Conservation (phyloP, 2,888 invertebrate species). For the Lacanobia oleracea region DNA sequence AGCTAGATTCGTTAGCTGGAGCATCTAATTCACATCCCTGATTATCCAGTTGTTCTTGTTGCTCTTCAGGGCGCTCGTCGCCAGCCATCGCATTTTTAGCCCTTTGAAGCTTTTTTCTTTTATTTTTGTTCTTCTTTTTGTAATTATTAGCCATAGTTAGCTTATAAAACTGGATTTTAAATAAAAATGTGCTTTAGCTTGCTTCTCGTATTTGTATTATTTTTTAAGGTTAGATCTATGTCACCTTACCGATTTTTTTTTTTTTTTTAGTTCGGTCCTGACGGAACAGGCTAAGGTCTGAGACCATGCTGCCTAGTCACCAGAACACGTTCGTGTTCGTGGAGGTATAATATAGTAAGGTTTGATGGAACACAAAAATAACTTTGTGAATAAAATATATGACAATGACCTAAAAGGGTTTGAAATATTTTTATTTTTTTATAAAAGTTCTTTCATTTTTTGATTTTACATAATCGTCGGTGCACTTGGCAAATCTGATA, state of each 20-base stretch:
- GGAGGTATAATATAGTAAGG: too few species aligned
- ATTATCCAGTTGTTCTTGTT: conserved; percentile 56
- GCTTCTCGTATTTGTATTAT: conserved; percentile 8
- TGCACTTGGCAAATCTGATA: too few species aligned
- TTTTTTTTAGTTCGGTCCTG: too few species aligned
- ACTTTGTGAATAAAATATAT: neutral
- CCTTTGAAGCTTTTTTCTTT: conserved; percentile 64
- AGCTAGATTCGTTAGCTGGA: conserved; percentile 47
- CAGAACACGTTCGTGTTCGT: too few species aligned
- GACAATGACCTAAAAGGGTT: too few species aligned
- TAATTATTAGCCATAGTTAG: conserved; percentile 72
- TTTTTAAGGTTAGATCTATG: conserved; percentile 29
- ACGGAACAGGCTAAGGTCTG: too few species aligned
- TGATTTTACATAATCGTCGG: too few species aligned
- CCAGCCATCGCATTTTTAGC: conserved; percentile 14
- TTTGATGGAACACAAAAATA: too few species aligned
- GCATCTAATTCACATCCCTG: conserved; percentile 57
- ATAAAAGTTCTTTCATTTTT: too few species aligned
- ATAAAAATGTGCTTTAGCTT: neutral
- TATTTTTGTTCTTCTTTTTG: conserved; percentile 76
- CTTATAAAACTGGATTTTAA: neutral
- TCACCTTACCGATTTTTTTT: too few species aligned
- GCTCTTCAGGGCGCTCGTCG: conserved; percentile 27
- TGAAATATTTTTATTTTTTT: too few species aligned
- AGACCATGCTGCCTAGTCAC: too few species aligned